Evolutionary conservation across 64 coral and sea anemone genomes (phyloP).

Genomic region (Montipora efflorescens): DNA sequence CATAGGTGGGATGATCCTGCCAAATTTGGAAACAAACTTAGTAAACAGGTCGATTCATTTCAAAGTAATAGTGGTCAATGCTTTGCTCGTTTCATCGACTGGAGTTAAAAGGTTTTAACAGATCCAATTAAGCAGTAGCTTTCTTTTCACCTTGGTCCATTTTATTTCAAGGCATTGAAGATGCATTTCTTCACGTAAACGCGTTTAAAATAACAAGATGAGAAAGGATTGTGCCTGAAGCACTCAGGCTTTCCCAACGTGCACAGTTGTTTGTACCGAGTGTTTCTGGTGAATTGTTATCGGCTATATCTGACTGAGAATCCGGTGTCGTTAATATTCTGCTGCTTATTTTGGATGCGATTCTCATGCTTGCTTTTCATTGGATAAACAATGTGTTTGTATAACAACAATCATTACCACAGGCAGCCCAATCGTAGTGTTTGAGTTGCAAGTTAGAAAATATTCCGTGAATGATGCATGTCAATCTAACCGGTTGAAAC

Average conservation of each 20-base stretch:
- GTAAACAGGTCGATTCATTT: not conserved
- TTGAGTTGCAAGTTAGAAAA: too few species aligned
- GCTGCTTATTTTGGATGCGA: too few species aligned
- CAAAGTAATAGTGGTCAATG: not conserved
- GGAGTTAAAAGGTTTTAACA: not conserved
- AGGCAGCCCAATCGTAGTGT: too few species aligned
- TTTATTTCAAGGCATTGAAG: not conserved
- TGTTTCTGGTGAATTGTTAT: not conserved
- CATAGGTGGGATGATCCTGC: too few species aligned
- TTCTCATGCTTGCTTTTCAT: too few species aligned
- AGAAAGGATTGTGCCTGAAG: not conserved
- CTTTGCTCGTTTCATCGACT: slow-evolving; percentile 27
- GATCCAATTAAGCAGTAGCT: not conserved
- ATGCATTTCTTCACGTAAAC: not conserved
- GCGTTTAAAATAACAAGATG: not conserved
- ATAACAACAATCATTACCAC: too few species aligned
- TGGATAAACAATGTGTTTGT: too few species aligned
- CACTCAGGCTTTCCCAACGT: not conserved
- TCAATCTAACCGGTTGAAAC: too few species aligned
- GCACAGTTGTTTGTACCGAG: not conserved
- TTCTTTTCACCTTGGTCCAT: not conserved
- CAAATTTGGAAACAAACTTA: too few species aligned
- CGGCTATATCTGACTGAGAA: too few species aligned
- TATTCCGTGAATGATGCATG: too few species aligned
- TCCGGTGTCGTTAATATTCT: too few species aligned